These are phyloP conservation scores for Macropus fuliginosus DNA, from an alignment of 2,797 vertebrate species.

Conservation along the genomic window DNA sequence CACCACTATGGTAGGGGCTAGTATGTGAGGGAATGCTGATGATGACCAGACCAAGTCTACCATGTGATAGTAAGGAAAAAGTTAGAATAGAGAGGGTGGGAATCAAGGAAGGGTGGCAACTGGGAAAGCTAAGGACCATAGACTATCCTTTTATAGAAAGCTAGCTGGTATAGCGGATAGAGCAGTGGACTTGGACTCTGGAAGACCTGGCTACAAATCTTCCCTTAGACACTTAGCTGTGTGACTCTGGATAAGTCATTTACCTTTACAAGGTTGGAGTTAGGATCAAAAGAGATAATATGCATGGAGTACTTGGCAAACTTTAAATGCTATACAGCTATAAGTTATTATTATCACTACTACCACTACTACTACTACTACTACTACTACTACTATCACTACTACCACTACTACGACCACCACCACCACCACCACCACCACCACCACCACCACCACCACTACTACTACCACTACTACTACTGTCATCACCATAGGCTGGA, in stretches of 20 bases:
- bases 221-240: neutral
- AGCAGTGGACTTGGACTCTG: neutral
- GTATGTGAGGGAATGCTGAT: neutral
- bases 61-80: neutral
- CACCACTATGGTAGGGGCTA: neutral
- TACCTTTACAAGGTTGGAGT: neutral
- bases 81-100: neutral
- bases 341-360: neutral
- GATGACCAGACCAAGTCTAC: neutral
- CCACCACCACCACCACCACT: neutral
- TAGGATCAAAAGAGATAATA: neutral
- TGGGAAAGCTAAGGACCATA: neutral
- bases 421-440: too few species aligned
- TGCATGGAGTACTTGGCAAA: neutral
- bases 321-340: neutral
- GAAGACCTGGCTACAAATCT: neutral
- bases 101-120: neutral
- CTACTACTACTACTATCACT: too few species aligned
- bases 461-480: neutral
- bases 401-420: too few species aligned
- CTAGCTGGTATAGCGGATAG: neutral
- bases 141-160: neutral
- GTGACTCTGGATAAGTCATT: neutral
- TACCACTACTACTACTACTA: too few species aligned
- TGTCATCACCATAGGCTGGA: neutral